Conservation (phyloP, 2,797 vertebrate species). For the Sylvilagus floridanus region DNA sequence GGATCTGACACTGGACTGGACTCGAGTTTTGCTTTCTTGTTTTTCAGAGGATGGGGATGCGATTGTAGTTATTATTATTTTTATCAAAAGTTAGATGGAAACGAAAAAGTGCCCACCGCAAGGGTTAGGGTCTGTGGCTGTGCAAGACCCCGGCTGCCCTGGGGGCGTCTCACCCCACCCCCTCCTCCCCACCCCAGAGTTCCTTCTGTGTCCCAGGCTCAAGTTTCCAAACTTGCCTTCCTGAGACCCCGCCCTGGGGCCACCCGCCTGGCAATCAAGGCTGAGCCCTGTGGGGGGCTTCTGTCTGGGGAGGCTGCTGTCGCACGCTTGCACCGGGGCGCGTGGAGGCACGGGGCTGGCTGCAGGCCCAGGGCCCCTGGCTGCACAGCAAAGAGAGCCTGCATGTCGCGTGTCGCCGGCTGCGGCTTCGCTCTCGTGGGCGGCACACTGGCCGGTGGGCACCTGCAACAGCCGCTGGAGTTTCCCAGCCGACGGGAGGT, state of each 20-base stretch:
- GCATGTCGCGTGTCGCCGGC: no score
- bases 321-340: no score
- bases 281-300: no score
- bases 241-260: background rate
- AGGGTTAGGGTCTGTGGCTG: no score
- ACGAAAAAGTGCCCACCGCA: background rate
- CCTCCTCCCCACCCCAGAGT: slow-evolving; percentile 56
- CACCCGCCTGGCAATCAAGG: background rate
- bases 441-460: slow-evolving; percentile 24
- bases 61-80: background rate
- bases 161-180: background rate
- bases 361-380: no score
- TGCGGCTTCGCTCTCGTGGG: background rate
- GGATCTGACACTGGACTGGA: background rate
- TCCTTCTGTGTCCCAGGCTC: slow-evolving; percentile 65
- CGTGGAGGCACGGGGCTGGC: background rate
- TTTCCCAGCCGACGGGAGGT: slow-evolving; percentile 59
- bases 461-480: slow-evolving; percentile 57
- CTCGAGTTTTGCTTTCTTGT: background rate
- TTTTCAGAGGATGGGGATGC: background rate
- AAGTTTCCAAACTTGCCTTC: slow-evolving; percentile 13
- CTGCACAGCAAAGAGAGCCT: no score
- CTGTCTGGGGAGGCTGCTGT: background rate
- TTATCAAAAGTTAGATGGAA: background rate
- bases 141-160: slow-evolving; percentile 66